Evolutionary conservation across 1,140 invertebrate species (phyloP), one percentile per base, ranked within the genome.

Genomic region (Carposina sasakii): DNA sequence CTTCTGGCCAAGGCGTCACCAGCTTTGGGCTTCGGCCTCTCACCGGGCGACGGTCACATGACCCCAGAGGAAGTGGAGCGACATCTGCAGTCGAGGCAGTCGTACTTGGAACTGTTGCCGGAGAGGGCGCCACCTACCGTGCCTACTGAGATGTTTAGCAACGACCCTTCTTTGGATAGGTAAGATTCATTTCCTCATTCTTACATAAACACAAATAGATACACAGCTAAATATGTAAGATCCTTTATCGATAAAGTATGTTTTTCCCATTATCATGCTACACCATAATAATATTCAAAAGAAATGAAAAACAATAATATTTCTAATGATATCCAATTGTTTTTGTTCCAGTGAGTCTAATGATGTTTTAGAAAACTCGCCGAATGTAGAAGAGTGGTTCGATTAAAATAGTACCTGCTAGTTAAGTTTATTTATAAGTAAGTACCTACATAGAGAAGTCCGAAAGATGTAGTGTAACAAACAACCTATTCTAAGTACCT

Each of bases 81-180:
- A 39, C 94, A 96, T 77, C 86, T 97, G 51, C 94, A 96, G 77
- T 93, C 94, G 28, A 88, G 93, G 48, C 94, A 95, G 63, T 91
- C 89, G 46, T 92, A 91, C 61, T 83, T 96, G 71, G 93, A 95
- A 71, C 87, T 96, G 34, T 87, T 94, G 47, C 92, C 92, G 13
- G 94, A 96, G 74, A 91, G 94, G 63, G 92, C 95, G 40, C 94
- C 94, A 1, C 90, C 93, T 0, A 96, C 94, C 24, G 93, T 97
- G 9, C 95, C 95, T 6, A 94, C 92, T 34, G 95, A 96, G 81
- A 95, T 96, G 91, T 96, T 97, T 64, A 96, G 94, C 68, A 96
- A 96, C 83, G 95, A 97, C 66, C 92, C 92, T 37, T 94, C 92
- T 8, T 82, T 93, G 51, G 93, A 94, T 68, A 94, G 92, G 91